These are phyloP conservation scores for Rhinogobio ventralis DNA, from an alignment of 2,797 vertebrate species.

Conservation along the genomic window DNA sequence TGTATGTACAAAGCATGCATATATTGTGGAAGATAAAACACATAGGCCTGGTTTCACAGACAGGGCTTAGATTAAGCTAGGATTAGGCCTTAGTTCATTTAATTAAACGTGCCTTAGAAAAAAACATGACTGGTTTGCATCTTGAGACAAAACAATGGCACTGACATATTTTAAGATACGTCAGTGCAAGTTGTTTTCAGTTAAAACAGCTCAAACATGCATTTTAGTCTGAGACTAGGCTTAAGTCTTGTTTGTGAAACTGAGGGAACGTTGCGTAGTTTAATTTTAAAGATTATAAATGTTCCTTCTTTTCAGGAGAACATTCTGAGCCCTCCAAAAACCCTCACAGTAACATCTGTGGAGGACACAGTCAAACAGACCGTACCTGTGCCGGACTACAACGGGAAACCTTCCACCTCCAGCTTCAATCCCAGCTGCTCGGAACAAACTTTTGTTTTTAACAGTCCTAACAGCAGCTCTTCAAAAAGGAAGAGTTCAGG, in stretches of 20 bases:
- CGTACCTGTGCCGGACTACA: constrained; percentile 49
- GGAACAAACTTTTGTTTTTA: not conserved
- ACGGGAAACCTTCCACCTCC: constrained; percentile 25
- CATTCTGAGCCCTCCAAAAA: constrained; percentile 55
- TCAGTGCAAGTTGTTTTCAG: too few species aligned
- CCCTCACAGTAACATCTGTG: not conserved
- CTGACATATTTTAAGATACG: too few species aligned
- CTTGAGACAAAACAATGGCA: too few species aligned
- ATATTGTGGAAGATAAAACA: not conserved
- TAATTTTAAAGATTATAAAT: not conserved
- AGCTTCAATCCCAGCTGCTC: not conserved
- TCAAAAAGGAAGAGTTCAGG: constrained; percentile 67
- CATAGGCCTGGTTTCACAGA: too few species aligned
- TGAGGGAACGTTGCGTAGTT: not conserved
- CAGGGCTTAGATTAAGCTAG: too few species aligned
- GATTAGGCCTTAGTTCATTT: too few species aligned
- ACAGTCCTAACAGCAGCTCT: not conserved
- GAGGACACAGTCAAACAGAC: not conserved
- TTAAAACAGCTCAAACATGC: too few species aligned
- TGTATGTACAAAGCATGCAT: not conserved
- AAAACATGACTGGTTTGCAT: too few species aligned
- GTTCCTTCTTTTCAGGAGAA: constrained; percentile 71
- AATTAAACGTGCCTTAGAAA: too few species aligned
- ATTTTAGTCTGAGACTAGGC: too few species aligned
- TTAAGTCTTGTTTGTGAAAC: too few species aligned